Evolutionary conservation across 2,888 invertebrate genomes (phyloP).

Genomic region (Watsonalla cultraria): DNA sequence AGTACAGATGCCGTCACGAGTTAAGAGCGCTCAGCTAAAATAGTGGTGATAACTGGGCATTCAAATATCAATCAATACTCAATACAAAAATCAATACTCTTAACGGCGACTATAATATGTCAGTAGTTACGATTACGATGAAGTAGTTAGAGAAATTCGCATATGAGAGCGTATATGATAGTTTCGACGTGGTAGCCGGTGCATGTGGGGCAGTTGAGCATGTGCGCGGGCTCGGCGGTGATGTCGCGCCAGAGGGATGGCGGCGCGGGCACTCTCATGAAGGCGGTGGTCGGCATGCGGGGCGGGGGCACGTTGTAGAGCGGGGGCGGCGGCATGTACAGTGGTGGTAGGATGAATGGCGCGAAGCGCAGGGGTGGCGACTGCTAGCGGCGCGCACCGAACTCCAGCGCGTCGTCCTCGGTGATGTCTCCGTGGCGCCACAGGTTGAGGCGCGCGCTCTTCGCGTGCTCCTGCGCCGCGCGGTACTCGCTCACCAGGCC

Average conservation of each 20-base stretch:
- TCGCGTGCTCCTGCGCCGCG: conserved; percentile 91
- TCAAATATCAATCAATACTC: not conserved
- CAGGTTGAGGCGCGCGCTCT: conserved; percentile 90
- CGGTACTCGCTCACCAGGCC: conserved; percentile 89
- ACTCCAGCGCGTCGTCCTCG: conserved; percentile 88
- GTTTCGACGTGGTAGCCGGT: conserved; percentile 37
- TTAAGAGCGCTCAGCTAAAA: not conserved
- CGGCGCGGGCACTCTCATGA: conserved; percentile 4
- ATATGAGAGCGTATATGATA: conserved; percentile 38
- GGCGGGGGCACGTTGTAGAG: not conserved
- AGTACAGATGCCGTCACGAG: too few relatives aligned
- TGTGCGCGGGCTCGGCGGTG: conserved; percentile 36
- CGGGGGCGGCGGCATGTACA: too few relatives aligned
- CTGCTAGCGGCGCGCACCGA: conserved; percentile 70
- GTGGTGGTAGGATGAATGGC: too few relatives aligned
- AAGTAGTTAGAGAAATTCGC: too few relatives aligned
- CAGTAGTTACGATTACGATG: too few relatives aligned
- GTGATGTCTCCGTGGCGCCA: conserved; percentile 99
- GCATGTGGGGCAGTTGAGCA: conserved; percentile 47
- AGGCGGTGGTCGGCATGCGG: conserved; percentile 22
- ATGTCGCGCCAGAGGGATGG: conserved; percentile 26
- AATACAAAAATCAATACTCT: too few relatives aligned
- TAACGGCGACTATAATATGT: too few relatives aligned
- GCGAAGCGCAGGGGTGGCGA: not conserved
- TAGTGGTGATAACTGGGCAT: not conserved